Evolutionary conservation across 1,140 invertebrate species (phyloP).

Genomic region (Papilio aristodemus): DNA sequence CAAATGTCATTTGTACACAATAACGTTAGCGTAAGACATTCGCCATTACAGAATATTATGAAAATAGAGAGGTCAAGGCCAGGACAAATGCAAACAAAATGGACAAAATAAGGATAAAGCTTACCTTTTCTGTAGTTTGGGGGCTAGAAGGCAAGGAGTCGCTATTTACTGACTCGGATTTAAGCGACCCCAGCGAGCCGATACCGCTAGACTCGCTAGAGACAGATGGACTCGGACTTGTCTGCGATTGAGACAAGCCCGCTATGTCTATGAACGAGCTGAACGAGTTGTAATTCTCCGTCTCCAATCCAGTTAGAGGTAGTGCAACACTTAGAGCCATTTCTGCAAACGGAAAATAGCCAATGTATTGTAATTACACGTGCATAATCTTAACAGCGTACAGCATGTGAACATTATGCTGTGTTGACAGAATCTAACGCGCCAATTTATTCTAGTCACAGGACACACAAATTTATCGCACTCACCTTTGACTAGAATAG

Average conservation of each 20-base stretch:
- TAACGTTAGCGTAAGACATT: slow-evolving; percentile 73
- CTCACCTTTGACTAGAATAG: slow-evolving; percentile 52
- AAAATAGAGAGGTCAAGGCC: slow-evolving; percentile 80
- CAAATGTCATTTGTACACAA: slow-evolving; percentile 67
- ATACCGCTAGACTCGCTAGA: slow-evolving; percentile 80
- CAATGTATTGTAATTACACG: slow-evolving; percentile 71
- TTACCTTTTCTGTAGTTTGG: slow-evolving; percentile 78
- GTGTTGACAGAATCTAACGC: slow-evolving; percentile 77
- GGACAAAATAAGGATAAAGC: slow-evolving; percentile 52
- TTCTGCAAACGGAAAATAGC: slow-evolving; percentile 70
- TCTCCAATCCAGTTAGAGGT: slow-evolving; percentile 75
- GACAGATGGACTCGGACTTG: slow-evolving; percentile 77
- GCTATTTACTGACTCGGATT: slow-evolving; percentile 76
- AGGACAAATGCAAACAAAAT: slow-evolving; percentile 76
- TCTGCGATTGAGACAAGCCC: slow-evolving; percentile 72
- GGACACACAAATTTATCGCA: slow-evolving; percentile 38
- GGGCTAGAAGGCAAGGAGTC: slow-evolving; percentile 78
- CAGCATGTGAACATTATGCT: slow-evolving; percentile 63
- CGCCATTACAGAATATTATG: slow-evolving; percentile 80
- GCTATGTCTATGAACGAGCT: slow-evolving; percentile 77
- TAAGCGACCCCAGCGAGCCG: slow-evolving; percentile 76
- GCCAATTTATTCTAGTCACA: slow-evolving; percentile 62
- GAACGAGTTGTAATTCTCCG: slow-evolving; percentile 76
- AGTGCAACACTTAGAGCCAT: slow-evolving; percentile 80
- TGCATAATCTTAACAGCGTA: slow-evolving; percentile 68